These are phyloP conservation scores for Rhombomys opimus DNA, from an alignment of 2,113 vertebrate species.

Conservation along the genomic window DNA sequence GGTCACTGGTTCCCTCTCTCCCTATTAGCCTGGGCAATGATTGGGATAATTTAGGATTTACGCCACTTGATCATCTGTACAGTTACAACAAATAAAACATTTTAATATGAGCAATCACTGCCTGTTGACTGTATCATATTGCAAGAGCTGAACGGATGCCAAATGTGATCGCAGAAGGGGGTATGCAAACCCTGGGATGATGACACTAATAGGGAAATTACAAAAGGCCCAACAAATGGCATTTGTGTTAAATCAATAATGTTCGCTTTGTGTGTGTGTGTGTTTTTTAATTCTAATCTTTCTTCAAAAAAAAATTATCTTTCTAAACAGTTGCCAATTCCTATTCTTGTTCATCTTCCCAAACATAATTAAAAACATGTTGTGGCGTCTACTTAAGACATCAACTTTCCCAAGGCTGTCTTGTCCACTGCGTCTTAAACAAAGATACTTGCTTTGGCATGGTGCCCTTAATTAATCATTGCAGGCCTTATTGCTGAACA, in stretches of 20 bases:
- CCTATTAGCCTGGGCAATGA: constrained; percentile 74
- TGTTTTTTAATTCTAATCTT: constrained; percentile 89
- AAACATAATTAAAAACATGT: constrained; percentile 93
- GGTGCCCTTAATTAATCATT: constrained; percentile 92
- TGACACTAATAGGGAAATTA: constrained; percentile 91
- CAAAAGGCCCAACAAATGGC: constrained; percentile 90
- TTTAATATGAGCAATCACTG: constrained; percentile 87
- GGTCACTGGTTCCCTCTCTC: constrained; percentile 55
- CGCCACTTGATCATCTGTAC: constrained; percentile 76
- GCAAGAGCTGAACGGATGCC: constrained; percentile 86
- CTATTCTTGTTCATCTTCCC: constrained; percentile 90
- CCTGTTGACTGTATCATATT: constrained; percentile 85
- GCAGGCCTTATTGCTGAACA: constrained; percentile 86
- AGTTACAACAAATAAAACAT: constrained; percentile 86
- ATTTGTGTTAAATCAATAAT: constrained; percentile 92
- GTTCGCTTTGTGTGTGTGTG: constrained; percentile 82
- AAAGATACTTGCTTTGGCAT: constrained; percentile 91
- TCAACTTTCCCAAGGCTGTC: constrained; percentile 92
- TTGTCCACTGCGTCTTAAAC: constrained; percentile 91
- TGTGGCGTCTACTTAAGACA: constrained; percentile 92
- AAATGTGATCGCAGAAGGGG: constrained; percentile 84
- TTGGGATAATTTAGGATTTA: constrained; percentile 79
- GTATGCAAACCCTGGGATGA: constrained; percentile 85
- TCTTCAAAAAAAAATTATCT: constrained; percentile 88
- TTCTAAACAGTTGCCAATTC: constrained; percentile 91